phyloP scores from a whole-genome alignment of 2,888 invertebrate genomes.

The Trichacis sp. region DNA sequence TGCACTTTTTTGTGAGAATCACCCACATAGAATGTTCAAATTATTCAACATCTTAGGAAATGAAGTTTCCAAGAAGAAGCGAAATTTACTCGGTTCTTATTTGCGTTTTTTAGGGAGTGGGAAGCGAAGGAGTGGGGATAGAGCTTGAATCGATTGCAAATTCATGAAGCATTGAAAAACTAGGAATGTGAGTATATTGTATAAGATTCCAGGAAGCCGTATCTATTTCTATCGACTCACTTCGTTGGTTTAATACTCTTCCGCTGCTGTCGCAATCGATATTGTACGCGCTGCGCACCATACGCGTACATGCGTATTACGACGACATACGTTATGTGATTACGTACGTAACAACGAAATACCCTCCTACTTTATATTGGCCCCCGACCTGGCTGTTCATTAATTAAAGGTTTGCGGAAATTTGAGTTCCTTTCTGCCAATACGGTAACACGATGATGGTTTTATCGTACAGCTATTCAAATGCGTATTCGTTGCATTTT shows the following conservation, averaged over 20 bases:
- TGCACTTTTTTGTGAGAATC: no score
- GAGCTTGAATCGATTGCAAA: no score
- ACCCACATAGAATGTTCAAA: no score
- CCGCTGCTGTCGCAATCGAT: slow-evolving; percentile 37
- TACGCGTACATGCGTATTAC: slow-evolving; percentile 35
- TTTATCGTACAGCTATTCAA: neutral
- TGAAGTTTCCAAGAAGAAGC: no score
- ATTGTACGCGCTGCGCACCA: slow-evolving; percentile 35
- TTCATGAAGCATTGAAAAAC: no score
- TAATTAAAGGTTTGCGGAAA: slow-evolving; percentile 23
- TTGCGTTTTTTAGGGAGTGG: no score
- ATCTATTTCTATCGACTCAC: slow-evolving; percentile 39
- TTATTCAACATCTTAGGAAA: no score
- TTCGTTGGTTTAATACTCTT: slow-evolving; percentile 38
- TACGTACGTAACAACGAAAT: slow-evolving; percentile 16
- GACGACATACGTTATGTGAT: slow-evolving; percentile 36
- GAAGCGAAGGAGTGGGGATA: no score
- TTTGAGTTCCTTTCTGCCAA: slow-evolving; percentile 18
- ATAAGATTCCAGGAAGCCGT: slow-evolving; percentile 27
- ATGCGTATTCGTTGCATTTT: neutral
- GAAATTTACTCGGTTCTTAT: no score
- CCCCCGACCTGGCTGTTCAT: slow-evolving; percentile 5
- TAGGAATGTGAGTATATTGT: no score
- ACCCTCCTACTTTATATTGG: slow-evolving; percentile 22
- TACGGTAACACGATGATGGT: slow-evolving; percentile 1